These are phyloP conservation scores for Aplocera efformata DNA, from an alignment of 2,888 invertebrate species.

Conservation along the genomic window DNA sequence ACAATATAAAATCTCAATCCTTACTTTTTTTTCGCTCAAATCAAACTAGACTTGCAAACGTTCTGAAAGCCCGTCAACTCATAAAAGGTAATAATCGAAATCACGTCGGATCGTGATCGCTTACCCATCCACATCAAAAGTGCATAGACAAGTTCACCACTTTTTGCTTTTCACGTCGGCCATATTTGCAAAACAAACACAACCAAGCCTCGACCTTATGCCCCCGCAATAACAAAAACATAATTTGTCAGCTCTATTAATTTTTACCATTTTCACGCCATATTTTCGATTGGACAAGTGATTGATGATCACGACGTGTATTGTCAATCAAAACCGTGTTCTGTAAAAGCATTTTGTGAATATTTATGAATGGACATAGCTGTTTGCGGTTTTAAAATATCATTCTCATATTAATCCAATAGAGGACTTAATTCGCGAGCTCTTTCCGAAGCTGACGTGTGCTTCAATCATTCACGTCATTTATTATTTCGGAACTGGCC, in stretches of 20 bases:
- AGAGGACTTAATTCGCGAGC: slow-evolving; percentile 44
- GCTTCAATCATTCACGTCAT: slow-evolving; percentile 76
- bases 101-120: slow-evolving; percentile 39
- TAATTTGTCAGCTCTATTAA: slow-evolving; percentile 30
- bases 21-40: too few relatives aligned
- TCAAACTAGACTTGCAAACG: slow-evolving; percentile 22
- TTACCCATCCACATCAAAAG: slow-evolving; percentile 54
- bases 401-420: slow-evolving; percentile 56
- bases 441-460: slow-evolving; percentile 60
- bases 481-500: slow-evolving; percentile 70
- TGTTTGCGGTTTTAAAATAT: slow-evolving; percentile 57
- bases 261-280: slow-evolving; percentile 44
- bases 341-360: slow-evolving; percentile 71
- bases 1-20: too few relatives aligned
- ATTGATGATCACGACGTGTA: slow-evolving; percentile 66
- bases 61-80: slow-evolving; percentile 44
- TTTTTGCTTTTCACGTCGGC: slow-evolving; percentile 36
- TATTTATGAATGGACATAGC: slow-evolving; percentile 67
- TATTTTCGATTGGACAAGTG: slow-evolving; percentile 54
- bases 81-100: slow-evolving; percentile 52
- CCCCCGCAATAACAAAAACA: slow-evolving; percentile 16
- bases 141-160: slow-evolving; percentile 65
- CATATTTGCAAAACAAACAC: slow-evolving; percentile 23
- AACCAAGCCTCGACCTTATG: slow-evolving; percentile 22
- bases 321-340: slow-evolving; percentile 65